A percentile compares a stretch with the other conserved stretches of the same genome.
Evolutionary conservation across 1,140 invertebrate genomes (phyloP).

Genomic region (Pseudomyrmex concolor): DNA sequence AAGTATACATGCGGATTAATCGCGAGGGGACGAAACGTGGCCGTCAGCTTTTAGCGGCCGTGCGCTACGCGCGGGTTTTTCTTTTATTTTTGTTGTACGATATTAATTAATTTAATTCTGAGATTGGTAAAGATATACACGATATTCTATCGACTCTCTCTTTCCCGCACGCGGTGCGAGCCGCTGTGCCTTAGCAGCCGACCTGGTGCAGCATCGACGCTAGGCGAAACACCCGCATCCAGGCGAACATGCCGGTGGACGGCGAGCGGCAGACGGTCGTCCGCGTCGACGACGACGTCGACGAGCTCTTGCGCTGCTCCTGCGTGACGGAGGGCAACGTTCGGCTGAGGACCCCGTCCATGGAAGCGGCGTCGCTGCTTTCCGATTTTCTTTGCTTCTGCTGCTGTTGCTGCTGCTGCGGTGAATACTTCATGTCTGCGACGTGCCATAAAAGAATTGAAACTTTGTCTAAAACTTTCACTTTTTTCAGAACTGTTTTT

Average conservation of each 20-base stretch:
- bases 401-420: constrained; percentile 82
- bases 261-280: constrained; percentile 66
- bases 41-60: background rate
- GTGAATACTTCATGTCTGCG: constrained; percentile 82
- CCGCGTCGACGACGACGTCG: constrained; percentile 66
- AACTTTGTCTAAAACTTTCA: background rate
- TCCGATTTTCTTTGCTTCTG: constrained; percentile 82
- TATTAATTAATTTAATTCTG: constrained; percentile 57
- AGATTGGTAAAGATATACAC: constrained; percentile 34
- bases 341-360: constrained; percentile 74
- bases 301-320: constrained; percentile 62
- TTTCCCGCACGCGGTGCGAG: background rate
- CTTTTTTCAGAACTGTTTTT: too few relatives aligned
- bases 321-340: constrained; percentile 42
- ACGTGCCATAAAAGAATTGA: background rate
- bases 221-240: constrained; percentile 83
- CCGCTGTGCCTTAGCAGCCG: constrained; percentile 76
- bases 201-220: constrained; percentile 81
- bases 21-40: constrained; percentile 37
- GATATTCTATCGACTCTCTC: constrained; percentile 12
- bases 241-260: constrained; percentile 82
- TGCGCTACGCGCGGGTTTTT: constrained; percentile 46
- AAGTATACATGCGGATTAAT: constrained; percentile 47
- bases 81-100: constrained; percentile 29
- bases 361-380: constrained; percentile 80